Percentiles rank a stretch among this genome's conserved stretches.
phyloP scores from a whole-genome alignment of 2,113 vertebrate genomes.

The Macroglossus sobrinus region DNA sequence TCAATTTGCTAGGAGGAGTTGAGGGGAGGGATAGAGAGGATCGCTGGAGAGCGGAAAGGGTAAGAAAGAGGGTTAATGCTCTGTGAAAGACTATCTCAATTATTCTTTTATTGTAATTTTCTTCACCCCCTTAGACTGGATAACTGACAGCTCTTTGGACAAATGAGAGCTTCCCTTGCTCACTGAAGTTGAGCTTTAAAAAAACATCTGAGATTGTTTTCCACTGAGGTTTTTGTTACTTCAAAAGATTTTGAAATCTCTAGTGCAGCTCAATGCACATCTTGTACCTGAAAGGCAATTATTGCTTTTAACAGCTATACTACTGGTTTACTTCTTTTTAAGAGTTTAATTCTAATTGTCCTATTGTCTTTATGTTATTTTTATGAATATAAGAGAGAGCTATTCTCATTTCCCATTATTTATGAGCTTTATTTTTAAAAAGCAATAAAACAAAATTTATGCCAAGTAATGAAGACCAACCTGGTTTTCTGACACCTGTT shows the following conservation, averaged over 20 bases:
- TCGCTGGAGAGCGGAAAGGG: background rate
- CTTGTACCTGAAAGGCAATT: background rate
- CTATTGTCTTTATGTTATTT: background rate
- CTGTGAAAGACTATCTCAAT: background rate
- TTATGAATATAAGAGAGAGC: background rate
- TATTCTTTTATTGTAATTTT: background rate
- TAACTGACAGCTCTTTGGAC: background rate
- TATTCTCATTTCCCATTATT: background rate
- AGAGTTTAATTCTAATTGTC: background rate
- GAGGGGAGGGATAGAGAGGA: background rate
- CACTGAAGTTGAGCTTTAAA: background rate
- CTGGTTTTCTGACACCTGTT: background rate
- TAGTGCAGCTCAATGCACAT: background rate
- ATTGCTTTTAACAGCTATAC: background rate
- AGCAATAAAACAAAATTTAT: constrained; percentile 18
- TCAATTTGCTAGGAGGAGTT: background rate
- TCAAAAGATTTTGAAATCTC: background rate
- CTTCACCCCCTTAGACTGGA: background rate
- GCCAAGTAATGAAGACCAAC: background rate
- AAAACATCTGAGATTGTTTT: background rate
- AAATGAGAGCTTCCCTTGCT: background rate
- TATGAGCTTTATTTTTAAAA: constrained; percentile 1
- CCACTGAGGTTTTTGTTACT: background rate
- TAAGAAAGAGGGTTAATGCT: background rate
- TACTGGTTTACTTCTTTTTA: background rate